Percentiles rank a stretch among this genome's conserved stretches.
phyloP scores from a whole-genome alignment of 2,888 invertebrate genomes.

The Furcula furcula region DNA sequence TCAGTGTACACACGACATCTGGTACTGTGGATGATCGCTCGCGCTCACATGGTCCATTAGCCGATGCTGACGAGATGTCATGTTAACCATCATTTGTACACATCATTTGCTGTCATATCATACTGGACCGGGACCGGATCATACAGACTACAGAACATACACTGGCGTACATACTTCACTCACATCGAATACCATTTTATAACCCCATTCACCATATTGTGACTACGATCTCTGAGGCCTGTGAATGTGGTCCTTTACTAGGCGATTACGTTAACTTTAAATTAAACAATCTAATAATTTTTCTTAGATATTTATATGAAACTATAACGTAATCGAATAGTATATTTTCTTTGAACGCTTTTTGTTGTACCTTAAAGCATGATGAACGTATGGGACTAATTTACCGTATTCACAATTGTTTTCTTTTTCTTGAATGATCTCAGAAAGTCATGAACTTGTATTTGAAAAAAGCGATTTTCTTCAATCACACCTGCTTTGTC shows the following conservation, averaged over 20 bases:
- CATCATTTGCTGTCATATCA: slow-evolving; percentile 69
- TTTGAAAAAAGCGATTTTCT: slow-evolving; percentile 23
- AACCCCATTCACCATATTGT: slow-evolving; percentile 73
- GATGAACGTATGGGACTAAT: slow-evolving; percentile 39
- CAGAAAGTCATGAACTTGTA: too few species aligned
- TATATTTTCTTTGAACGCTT: slow-evolving; percentile 48
- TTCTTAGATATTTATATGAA: slow-evolving; percentile 5
- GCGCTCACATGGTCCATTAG: slow-evolving; percentile 47
- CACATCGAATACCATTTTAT: slow-evolving; percentile 74
- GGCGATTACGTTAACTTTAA: slow-evolving; percentile 49
- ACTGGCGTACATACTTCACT: slow-evolving; percentile 79
- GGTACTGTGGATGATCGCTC: slow-evolving; percentile 38
- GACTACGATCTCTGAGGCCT: slow-evolving; percentile 61
- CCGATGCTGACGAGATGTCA: slow-evolving; percentile 28
- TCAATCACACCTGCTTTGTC: slow-evolving; percentile 53
- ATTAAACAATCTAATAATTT: neutral
- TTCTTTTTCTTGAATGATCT: too few species aligned
- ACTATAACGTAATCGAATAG: slow-evolving; percentile 58
- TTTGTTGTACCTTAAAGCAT: slow-evolving; percentile 62
- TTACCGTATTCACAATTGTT: too few species aligned
- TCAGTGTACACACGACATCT: slow-evolving; percentile 61
- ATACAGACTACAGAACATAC: slow-evolving; percentile 71
- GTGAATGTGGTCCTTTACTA: slow-evolving; percentile 68
- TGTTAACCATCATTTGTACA: slow-evolving; percentile 50
- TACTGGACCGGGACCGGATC: slow-evolving; percentile 69